phyloP scores from a whole-genome alignment of 2,113 vertebrate species.

The Setophaga coronata region DNA sequence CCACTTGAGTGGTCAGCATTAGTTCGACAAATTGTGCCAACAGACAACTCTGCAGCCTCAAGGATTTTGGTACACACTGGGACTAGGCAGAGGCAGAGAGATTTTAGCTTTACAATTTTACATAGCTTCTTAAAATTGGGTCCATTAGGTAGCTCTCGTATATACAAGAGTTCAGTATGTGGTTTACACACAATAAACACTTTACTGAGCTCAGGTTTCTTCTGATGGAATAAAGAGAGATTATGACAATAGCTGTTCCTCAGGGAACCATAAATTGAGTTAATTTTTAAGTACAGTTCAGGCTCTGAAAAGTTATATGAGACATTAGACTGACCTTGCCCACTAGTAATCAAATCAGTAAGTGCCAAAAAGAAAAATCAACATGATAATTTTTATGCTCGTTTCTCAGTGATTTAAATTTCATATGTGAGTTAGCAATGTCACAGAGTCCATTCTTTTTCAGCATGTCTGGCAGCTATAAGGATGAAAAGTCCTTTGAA shows the following conservation, averaged over 20 bases:
- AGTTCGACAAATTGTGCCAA: constrained; percentile 53
- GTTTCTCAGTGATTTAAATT: background rate
- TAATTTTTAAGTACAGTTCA: background rate
- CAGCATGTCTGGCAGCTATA: background rate
- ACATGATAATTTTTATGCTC: background rate
- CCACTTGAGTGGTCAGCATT: constrained; percentile 67
- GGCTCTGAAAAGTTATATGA: background rate
- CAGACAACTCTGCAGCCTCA: constrained; percentile 22
- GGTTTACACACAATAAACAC: constrained; percentile 1
- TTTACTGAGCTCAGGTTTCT: background rate
- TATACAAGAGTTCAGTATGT: constrained; percentile 6
- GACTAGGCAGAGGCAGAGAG: constrained; percentile 9
- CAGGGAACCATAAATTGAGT: background rate
- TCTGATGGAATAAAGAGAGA: background rate
- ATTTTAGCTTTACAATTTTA: background rate
- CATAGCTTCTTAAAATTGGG: background rate
- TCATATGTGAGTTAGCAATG: background rate
- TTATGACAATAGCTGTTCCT: background rate
- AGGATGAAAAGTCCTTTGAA: background rate
- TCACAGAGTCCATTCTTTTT: background rate
- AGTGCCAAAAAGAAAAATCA: background rate
- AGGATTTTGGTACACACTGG: background rate
- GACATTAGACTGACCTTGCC: background rate
- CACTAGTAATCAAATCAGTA: background rate
- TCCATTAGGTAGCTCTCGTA: background rate